Percentiles rank a stretch among this genome's conserved stretches.
These are phyloP conservation scores for Anguilla anguilla DNA, from an alignment of 2,797 vertebrate species.

Conservation along the genomic window DNA sequence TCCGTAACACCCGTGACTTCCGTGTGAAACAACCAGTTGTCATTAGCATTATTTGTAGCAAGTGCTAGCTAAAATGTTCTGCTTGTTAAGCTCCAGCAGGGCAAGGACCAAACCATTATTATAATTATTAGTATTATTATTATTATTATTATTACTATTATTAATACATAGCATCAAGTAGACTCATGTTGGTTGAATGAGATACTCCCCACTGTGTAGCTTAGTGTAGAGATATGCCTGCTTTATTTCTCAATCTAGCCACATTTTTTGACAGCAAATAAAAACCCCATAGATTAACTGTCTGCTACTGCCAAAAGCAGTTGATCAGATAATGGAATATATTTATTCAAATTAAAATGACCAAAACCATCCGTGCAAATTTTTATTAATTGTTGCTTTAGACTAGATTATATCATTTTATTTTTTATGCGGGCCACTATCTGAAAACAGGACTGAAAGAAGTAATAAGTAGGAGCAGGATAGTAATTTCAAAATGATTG, in stretches of 20 bases:
- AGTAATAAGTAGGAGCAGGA: slow-evolving; percentile 20
- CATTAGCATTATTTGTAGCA: too few species aligned
- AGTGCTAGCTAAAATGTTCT: too few species aligned
- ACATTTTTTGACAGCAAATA: not conserved
- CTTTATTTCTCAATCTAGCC: not conserved
- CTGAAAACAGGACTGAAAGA: not conserved
- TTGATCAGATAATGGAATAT: not conserved
- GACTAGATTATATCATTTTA: not conserved
- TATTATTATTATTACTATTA: too few species aligned
- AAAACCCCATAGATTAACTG: not conserved
- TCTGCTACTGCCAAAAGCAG: not conserved
- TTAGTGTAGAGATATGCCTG: not conserved
- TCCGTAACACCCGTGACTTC: too few species aligned
- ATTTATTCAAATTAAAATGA: not conserved
- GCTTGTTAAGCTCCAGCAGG: too few species aligned
- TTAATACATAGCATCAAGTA: too few species aligned
- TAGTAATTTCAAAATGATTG: slow-evolving; percentile 20
- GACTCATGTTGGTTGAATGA: not conserved
- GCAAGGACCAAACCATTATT: too few species aligned
- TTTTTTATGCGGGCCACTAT: not conserved
- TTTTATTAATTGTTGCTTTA: slow-evolving; percentile 19
- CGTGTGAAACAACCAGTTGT: too few species aligned
- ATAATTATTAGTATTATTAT: too few species aligned
- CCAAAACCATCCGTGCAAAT: not conserved
- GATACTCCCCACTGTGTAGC: not conserved